phyloP scores from a whole-genome alignment of 2,888 invertebrate species.

The Caenorhabditis becei region DNA sequence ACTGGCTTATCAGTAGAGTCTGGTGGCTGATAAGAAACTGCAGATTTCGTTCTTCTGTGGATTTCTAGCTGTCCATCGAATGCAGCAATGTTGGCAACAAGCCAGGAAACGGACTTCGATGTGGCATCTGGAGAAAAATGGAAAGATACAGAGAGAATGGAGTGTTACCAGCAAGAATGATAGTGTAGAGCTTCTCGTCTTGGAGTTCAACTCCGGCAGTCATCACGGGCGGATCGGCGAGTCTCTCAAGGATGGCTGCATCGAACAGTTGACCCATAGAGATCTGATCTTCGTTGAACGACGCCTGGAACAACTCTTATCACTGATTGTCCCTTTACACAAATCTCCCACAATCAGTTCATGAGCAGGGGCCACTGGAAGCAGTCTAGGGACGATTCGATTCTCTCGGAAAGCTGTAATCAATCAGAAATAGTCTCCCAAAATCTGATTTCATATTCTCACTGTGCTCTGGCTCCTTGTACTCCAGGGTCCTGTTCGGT shows the following conservation, averaged over 20 bases:
- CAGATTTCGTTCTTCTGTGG: constrained; percentile 52
- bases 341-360: constrained; percentile 41
- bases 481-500: constrained; percentile 59
- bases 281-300: constrained; percentile 60
- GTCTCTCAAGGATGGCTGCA: constrained; percentile 33
- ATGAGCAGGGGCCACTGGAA: constrained; percentile 59
- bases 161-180: constrained; percentile 62
- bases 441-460: neutral
- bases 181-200: constrained; percentile 63
- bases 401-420: constrained; percentile 70
- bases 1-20: constrained; percentile 41
- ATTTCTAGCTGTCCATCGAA: constrained; percentile 61
- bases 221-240: constrained; percentile 60
- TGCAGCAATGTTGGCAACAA: constrained; percentile 62
- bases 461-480: constrained; percentile 69
- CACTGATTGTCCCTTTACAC: neutral
- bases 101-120: constrained; percentile 50
- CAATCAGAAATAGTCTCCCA: too few relatives aligned
- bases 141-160: constrained; percentile 1
- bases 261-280: constrained; percentile 66
- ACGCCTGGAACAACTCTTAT: constrained; percentile 49
- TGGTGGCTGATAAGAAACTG: constrained; percentile 55
- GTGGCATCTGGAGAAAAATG: constrained; percentile 58
- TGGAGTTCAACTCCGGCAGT: constrained; percentile 48
- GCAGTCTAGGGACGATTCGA: constrained; percentile 64